A percentile compares a stretch with the other conserved stretches of the same genome.
phyloP scores from a whole-genome alignment of 2,797 vertebrate species.

The Pseudochaenichthys georgianus region DNA sequence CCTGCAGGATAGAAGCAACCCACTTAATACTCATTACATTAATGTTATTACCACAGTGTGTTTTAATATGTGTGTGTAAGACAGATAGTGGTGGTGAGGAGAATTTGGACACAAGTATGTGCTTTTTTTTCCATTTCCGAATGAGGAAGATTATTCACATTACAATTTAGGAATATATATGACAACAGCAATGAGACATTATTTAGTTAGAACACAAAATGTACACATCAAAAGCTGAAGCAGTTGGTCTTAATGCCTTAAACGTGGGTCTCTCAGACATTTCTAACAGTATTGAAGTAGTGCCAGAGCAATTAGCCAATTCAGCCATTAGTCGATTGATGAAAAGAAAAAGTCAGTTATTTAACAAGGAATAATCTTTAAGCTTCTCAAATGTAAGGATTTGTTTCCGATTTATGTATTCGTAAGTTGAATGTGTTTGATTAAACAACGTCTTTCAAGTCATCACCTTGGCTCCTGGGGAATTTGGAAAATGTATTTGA shows the following conservation, averaged over 20 bases:
- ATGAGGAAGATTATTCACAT: constrained; percentile 4
- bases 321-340: background rate
- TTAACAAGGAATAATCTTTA: background rate
- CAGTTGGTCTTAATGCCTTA: background rate
- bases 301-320: background rate
- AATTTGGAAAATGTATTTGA: background rate
- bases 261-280: background rate
- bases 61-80: constrained; percentile 3
- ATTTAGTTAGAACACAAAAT: constrained; percentile 1
- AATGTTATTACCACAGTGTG: constrained; percentile 25
- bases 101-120: background rate
- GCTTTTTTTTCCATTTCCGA: constrained; percentile 2
- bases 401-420: background rate
- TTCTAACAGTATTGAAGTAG: background rate
- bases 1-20: constrained; percentile 84
- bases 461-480: background rate
- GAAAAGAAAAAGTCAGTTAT: background rate
- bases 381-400: background rate
- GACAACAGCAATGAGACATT: background rate
- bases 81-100: background rate
- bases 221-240: background rate
- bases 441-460: background rate
- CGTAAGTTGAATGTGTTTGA: background rate
- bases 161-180: background rate
- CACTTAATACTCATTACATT: constrained; percentile 41